Conservation (phyloP, 1,140 invertebrate species). For the Halotydeus destructor region DNA sequence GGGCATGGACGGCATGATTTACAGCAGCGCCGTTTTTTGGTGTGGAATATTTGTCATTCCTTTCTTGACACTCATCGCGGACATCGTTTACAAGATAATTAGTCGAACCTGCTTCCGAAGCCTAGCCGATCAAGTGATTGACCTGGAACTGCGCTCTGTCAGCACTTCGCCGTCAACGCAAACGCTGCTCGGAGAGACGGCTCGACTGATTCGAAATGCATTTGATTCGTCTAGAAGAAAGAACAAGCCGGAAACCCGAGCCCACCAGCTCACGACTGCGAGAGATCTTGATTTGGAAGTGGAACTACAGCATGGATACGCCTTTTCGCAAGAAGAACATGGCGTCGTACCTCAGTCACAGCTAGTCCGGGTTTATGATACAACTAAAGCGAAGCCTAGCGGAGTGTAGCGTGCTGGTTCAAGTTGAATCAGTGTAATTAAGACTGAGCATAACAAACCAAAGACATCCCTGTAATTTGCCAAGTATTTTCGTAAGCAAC, state of each 20-base stretch:
- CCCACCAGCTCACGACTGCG: slow-evolving; percentile 19
- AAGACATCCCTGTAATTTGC: too few species aligned
- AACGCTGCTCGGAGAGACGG: slow-evolving; percentile 82
- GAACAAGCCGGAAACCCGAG: slow-evolving; percentile 14
- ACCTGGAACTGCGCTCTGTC: slow-evolving; percentile 25
- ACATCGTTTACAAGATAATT: slow-evolving; percentile 70
- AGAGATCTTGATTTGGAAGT: slow-evolving; percentile 1
- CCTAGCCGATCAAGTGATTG: slow-evolving; percentile 61
- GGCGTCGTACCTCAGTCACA: slow-evolving; percentile 72
- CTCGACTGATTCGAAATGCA: slow-evolving; percentile 74
- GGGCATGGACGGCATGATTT: slow-evolving; percentile 70
- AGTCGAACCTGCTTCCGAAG: slow-evolving; percentile 65
- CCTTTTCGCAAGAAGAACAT: slow-evolving; percentile 96
- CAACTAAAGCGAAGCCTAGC: slow-evolving; percentile 28
- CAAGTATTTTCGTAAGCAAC: too few species aligned
- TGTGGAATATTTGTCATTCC: slow-evolving; percentile 75
- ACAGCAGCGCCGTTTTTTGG: slow-evolving; percentile 79
- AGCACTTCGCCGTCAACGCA: slow-evolving; percentile 2
- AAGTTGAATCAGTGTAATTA: too few species aligned
- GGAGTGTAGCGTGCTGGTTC: slow-evolving; percentile 16
- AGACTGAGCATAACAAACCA: too few species aligned
- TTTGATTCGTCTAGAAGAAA: too few species aligned
- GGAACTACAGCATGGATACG: slow-evolving; percentile 50
- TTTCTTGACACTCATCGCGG: slow-evolving; percentile 56
- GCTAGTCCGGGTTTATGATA: slow-evolving; percentile 78